phyloP scores from a whole-genome alignment of 2,888 invertebrate species.

The Aricia artaxerxes region DNA sequence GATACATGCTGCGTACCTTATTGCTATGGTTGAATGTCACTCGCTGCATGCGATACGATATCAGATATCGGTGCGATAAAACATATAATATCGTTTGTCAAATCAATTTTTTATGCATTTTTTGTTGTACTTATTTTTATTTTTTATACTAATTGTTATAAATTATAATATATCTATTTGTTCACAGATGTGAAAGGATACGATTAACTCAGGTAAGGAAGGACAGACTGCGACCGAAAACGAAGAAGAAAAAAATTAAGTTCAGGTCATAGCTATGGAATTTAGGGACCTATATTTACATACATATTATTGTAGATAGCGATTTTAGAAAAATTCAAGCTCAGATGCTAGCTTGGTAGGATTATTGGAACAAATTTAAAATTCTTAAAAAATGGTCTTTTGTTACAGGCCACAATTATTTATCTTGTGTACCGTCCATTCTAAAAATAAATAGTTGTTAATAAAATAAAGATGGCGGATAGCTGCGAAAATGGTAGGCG shows the following conservation, averaged over 20 bases:
- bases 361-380: not conserved
- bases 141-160: not conserved
- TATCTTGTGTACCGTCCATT: constrained; percentile 27
- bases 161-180: constrained; percentile 26
- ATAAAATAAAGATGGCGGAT: constrained; percentile 19
- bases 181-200: constrained; percentile 67
- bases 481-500: not conserved
- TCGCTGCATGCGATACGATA: too few relatives aligned
- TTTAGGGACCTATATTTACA: constrained; percentile 27
- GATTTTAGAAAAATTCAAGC: constrained; percentile 6
- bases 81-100: too few relatives aligned
- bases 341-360: constrained; percentile 18
- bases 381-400: not conserved
- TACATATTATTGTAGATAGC: constrained; percentile 26
- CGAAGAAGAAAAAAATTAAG: constrained; percentile 41
- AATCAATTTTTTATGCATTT: too few relatives aligned
- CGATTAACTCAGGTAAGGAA: constrained; percentile 70
- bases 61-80: too few relatives aligned
- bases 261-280: constrained; percentile 32
- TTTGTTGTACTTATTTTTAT: too few relatives aligned
- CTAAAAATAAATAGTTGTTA: not conserved
- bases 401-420: constrained; percentile 15
- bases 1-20: too few relatives aligned
- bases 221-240: constrained; percentile 49
- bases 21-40: too few relatives aligned